Percentiles rank a stretch among this genome's conserved stretches.
Evolutionary conservation across 37 sponge, comb jelly and placozoan species (phyloP).

Genomic region (Trichoplax adhaerens): DNA sequence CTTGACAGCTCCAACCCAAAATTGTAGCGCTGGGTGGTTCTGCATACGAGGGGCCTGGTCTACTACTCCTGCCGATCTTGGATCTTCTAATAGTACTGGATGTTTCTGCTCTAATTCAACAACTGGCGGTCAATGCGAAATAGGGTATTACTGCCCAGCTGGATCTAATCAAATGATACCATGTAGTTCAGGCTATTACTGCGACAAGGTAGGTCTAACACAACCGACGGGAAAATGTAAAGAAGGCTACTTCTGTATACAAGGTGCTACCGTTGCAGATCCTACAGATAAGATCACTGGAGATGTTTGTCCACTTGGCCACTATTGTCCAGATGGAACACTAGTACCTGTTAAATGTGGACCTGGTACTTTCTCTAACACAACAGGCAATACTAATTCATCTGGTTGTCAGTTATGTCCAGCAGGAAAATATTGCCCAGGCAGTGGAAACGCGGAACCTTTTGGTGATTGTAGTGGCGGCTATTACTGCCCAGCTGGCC

Average conservation of each 20-base stretch:
- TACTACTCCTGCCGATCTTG: conserved; percentile 6
- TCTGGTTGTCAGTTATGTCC: conserved; percentile 14
- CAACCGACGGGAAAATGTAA: conserved; percentile 4
- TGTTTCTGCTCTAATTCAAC: conserved; percentile 8
- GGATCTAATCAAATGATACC: conserved; percentile 8
- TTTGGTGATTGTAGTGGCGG: not conserved
- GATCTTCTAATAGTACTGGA: conserved; percentile 2
- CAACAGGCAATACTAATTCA: conserved; percentile 3
- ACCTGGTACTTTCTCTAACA: conserved; percentile 12
- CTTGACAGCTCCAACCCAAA: conserved; percentile 10
- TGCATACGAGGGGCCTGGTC: not conserved
- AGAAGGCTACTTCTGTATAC: no score
- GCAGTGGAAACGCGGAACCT: no score
- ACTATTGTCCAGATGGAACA: conserved; percentile 18
- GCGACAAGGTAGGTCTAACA: conserved; percentile 6
- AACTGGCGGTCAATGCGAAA: conserved; percentile 10
- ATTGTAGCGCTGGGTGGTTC: conserved; percentile 23
- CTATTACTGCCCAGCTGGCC: conserved; percentile 12
- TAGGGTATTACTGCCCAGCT: conserved; percentile 24
- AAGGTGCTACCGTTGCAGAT: not conserved
- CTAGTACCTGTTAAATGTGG: conserved; percentile 7
- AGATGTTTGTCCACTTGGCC: conserved; percentile 10
- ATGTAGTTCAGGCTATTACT: conserved; percentile 12
- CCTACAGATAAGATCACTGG: conserved; percentile 17
- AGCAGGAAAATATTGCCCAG: conserved; percentile 11